These are phyloP conservation scores for Coleophora deauratella DNA, from an alignment of 2,888 invertebrate genomes.

Conservation along the genomic window DNA sequence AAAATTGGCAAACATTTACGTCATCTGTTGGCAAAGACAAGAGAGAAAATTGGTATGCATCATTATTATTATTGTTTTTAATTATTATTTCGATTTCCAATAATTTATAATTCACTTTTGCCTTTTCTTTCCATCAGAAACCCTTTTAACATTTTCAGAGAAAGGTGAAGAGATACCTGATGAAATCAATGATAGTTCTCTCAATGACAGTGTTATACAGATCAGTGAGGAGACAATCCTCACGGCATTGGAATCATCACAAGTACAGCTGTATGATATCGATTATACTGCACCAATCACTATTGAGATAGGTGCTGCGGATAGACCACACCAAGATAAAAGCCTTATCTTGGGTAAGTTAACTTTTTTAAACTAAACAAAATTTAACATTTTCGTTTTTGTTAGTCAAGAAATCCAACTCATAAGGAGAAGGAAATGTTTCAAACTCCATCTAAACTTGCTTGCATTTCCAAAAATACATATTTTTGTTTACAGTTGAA, in stretches of 20 bases:
- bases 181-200: slow-evolving; percentile 32
- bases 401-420: no score
- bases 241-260: slow-evolving; percentile 50
- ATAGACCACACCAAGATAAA: slow-evolving; percentile 51
- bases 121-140: neutral
- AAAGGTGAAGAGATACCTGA: slow-evolving; percentile 39
- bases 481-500: slow-evolving; percentile 38
- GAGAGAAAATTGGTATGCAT: slow-evolving; percentile 43
- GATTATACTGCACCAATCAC: slow-evolving; percentile 55
- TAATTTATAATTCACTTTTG: neutral
- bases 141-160: slow-evolving; percentile 25
- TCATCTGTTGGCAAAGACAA: slow-evolving; percentile 48
- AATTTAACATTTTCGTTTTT: no score
- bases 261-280: slow-evolving; percentile 46
- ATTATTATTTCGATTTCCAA: neutral
- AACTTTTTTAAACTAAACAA: no score
- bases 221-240: slow-evolving; percentile 61
- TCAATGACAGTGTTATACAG: slow-evolving; percentile 43
- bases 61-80: neutral
- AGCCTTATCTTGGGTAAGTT: slow-evolving; percentile 49
- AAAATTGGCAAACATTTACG: slow-evolving; percentile 63
- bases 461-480: neutral
- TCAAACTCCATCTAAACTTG: no score
- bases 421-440: no score
- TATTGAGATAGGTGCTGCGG: slow-evolving; percentile 56